Evolutionary conservation across 2,888 invertebrate species (phyloP).

Genomic region (Neria commutata): DNA sequence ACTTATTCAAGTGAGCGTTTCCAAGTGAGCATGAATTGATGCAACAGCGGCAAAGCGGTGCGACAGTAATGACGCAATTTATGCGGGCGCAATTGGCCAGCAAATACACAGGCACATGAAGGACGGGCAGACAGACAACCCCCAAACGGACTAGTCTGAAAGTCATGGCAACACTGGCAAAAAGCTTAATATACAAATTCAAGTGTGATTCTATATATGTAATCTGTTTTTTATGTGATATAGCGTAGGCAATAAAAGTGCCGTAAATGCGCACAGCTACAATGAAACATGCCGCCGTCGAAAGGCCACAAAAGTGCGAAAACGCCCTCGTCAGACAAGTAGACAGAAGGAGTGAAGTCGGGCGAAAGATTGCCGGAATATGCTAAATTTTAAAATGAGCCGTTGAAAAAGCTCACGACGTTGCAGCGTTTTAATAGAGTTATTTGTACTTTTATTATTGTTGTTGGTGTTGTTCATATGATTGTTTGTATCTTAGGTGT

Average conservation of each 20-base stretch:
- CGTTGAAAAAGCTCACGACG: not conserved
- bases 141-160: conserved; percentile 7
- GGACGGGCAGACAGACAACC: not conserved
- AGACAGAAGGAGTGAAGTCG: not conserved
- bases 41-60: too few species aligned
- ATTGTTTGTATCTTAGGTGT: not conserved
- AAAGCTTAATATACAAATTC: conserved; percentile 51
- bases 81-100: conserved; percentile 13
- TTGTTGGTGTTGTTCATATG: not conserved
- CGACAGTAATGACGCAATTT: conserved; percentile 9
- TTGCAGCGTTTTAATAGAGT: not conserved
- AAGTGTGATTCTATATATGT: conserved; percentile 45
- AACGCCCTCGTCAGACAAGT: not conserved
- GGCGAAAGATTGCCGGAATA: not conserved
- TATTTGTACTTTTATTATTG: too few species aligned
- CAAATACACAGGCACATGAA: not conserved
- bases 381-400: not conserved
- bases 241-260: too few species aligned
- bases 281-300: not conserved
- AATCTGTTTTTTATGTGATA: too few species aligned
- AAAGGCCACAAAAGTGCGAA: not conserved
- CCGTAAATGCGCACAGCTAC: too few species aligned
- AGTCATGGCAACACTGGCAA: conserved; percentile 50
- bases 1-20: not conserved
- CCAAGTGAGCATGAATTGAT: not conserved